Conservation (phyloP, 1,140 invertebrate species). For the Saccostrea echinata region DNA sequence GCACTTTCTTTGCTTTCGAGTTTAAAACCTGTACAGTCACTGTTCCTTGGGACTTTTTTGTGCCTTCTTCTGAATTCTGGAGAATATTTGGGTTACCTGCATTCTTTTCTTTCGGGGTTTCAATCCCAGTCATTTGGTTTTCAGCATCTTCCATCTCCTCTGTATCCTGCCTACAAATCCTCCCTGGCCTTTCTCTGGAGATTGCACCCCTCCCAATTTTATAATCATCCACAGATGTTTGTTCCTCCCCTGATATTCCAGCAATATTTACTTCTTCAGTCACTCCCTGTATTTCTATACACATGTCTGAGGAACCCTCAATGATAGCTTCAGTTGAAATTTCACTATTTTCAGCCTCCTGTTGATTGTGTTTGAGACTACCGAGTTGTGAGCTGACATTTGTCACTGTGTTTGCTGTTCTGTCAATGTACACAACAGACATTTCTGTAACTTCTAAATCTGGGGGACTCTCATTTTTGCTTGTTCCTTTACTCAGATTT, state of each 20-base stretch:
- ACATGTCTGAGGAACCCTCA: background rate
- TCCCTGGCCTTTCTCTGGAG: background rate
- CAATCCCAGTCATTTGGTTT: background rate
- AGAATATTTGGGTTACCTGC: background rate
- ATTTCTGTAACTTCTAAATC: constrained; percentile 15
- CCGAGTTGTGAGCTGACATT: background rate
- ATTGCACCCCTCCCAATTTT: background rate
- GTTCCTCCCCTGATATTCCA: background rate
- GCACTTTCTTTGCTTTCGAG: background rate
- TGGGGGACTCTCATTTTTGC: background rate
- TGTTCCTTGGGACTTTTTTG: background rate
- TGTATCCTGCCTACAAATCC: background rate
- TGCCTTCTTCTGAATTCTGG: background rate
- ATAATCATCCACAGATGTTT: background rate
- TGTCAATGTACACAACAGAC: background rate
- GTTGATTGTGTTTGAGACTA: background rate
- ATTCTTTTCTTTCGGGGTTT: background rate
- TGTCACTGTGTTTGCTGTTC: no score
- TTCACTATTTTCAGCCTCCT: background rate
- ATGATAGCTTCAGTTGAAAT: background rate
- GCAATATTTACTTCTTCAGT: background rate
- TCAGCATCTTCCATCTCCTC: background rate
- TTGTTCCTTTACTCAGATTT: background rate
- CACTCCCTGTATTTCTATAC: constrained; percentile 13
- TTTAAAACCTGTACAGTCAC: background rate